A percentile compares a stretch with the other conserved stretches of the same genome.
phyloP scores from a whole-genome alignment of 1,140 invertebrate species.

The Drosophila subobscura region DNA sequence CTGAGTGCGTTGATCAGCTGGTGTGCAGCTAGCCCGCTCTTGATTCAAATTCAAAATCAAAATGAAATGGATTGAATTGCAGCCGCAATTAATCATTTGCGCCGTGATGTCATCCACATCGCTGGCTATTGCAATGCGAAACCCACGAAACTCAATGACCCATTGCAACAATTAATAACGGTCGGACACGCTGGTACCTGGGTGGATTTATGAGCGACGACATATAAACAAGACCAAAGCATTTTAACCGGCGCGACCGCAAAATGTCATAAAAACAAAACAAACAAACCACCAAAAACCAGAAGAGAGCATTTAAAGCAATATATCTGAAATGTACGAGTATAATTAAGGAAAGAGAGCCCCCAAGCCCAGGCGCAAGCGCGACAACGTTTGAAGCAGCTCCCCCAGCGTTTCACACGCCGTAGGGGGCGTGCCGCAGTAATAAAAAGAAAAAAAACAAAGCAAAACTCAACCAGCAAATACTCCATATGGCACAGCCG shows the following conservation, averaged over 20 bases:
- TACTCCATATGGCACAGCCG: conserved; percentile 16
- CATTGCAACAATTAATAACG: conserved; percentile 72
- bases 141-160: conserved; percentile 33
- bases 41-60: too few relatives aligned
- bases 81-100: too few relatives aligned
- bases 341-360: conserved; percentile 65
- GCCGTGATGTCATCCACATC: neutral
- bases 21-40: too few relatives aligned
- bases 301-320: conserved; percentile 9
- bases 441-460: conserved; percentile 31
- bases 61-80: too few relatives aligned
- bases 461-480: conserved; percentile 16
- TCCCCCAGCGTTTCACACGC: conserved; percentile 32
- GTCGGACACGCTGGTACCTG: conserved; percentile 10
- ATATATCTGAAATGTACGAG: conserved; percentile 46
- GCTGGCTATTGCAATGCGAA: conserved; percentile 17
- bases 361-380: conserved; percentile 19
- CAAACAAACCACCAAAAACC: conserved; percentile 31
- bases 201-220: conserved; percentile 64
- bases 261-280: conserved; percentile 63
- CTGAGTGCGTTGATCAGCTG: too few relatives aligned
- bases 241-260: conserved; percentile 47
- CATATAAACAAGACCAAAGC: conserved; percentile 60
- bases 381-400: conserved; percentile 6
- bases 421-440: conserved; percentile 36